Evolutionary conservation across 2,113 vertebrate species (phyloP), one percentile per base, ranked within the genome.

Genomic region (Stegastes partitus): DNA sequence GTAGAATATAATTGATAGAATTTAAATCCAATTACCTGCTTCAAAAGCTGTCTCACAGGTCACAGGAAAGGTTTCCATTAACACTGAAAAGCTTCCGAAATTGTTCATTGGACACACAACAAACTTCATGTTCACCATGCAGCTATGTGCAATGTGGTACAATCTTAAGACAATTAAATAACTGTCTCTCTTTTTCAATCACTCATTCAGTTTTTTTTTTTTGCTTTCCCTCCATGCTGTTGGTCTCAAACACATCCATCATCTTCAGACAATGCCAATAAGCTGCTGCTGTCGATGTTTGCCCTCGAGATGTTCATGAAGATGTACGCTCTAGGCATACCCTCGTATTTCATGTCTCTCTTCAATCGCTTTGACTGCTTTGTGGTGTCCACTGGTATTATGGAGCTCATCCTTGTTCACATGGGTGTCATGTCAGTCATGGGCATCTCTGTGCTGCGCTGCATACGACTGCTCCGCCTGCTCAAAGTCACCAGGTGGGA

Each of bases 341-440:
- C 94, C 21, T 94, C 97, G 34, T 98, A 99, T 90, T 97, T 98
- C 93, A 96, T 99, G 94, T 98, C 97, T 0, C 82, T 98, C 69
- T 99, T 99, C 94, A 98, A 99, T 82, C 97, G 97, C 44, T 99
- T 99, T 1, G 97, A 99, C 92, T 97, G 97, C 93, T 98, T 98
- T 1, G 97, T 98, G 86, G 97, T 99, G 72, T 96, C 96, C 10
- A 94, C 94, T 0, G 97, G 97, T 5, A 82, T 98, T 50, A 67
- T 96, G 80, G 97, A 99, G 93, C 73, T 94, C n/a, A 86, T 98
- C 74, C 87, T 99, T 0, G 97, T 98, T 68, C 92, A 94, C 76
- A 91, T 95, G 0, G 89, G 91, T 0, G 73, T 96, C 57, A 92
- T 98, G 95, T 93, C 95, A 0, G 95, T 95, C 0, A 94, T 98